Conservation (phyloP, 23 tunicate species). For the Aplidium turbinatum region DNA sequence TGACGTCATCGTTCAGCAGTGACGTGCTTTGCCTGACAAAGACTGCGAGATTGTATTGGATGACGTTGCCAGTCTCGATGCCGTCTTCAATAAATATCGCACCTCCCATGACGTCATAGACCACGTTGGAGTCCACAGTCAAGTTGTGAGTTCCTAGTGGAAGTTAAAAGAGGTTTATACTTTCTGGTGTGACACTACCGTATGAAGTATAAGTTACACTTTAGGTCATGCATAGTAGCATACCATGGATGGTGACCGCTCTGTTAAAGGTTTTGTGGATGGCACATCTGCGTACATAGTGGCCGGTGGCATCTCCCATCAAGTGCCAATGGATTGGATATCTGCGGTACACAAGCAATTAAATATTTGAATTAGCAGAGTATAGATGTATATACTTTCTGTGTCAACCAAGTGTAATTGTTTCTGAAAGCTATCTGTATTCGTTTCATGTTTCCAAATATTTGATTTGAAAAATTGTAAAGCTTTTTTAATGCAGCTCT, state of each 20-base stretch:
- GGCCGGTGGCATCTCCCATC: constrained; percentile 60
- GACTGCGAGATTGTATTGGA: constrained; percentile 76
- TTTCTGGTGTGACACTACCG: too few species aligned
- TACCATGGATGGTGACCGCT: constrained; percentile 80
- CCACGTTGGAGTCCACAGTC: constrained; percentile 69
- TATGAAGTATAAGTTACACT: background rate
- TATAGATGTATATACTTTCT: background rate
- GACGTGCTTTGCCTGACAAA: constrained; percentile 81
- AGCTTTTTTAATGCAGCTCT: too few species aligned
- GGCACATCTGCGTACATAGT: constrained; percentile 73
- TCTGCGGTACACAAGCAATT: background rate
- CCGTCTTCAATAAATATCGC: constrained; percentile 90
- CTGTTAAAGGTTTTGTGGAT: constrained; percentile 81
- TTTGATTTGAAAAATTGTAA: too few species aligned
- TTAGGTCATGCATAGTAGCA: too few species aligned
- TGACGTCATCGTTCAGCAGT: constrained; percentile 75
- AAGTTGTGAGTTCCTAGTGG: constrained; percentile 66
- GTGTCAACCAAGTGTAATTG: background rate
- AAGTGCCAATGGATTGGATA: constrained; percentile 90
- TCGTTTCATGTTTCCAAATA: background rate
- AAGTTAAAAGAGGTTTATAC: too few species aligned
- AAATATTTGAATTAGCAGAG: background rate
- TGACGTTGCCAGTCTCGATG: constrained; percentile 66
- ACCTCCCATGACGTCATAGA: constrained; percentile 82
- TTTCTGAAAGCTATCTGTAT: background rate